Percentiles rank a stretch among this genome's conserved stretches.
phyloP scores from a whole-genome alignment of 2,888 invertebrate genomes.

The Dendrolimus houi region DNA sequence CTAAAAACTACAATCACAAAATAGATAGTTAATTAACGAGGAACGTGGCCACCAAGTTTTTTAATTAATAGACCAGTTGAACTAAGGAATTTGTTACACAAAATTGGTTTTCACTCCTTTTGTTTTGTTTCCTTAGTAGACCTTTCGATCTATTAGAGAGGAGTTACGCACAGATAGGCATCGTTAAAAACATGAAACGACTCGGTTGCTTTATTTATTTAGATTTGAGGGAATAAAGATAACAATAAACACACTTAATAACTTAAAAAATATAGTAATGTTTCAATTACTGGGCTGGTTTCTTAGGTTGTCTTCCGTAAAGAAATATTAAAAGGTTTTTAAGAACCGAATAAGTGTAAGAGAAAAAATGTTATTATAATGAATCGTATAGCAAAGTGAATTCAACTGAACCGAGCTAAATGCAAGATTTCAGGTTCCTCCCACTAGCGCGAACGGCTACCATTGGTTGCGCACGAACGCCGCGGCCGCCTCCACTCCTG shows the following conservation, averaged over 20 bases:
- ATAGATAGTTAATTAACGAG: too few relatives aligned
- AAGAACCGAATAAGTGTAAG: constrained; percentile 24
- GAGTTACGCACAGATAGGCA: too few relatives aligned
- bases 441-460: constrained; percentile 52
- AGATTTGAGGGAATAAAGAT: constrained; percentile 4
- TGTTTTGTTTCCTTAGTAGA: too few relatives aligned
- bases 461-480: constrained; percentile 51
- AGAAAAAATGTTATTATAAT: constrained; percentile 34
- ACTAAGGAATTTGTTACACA: too few relatives aligned
- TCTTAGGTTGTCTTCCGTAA: constrained; percentile 8
- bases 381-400: constrained; percentile 41
- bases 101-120: too few relatives aligned
- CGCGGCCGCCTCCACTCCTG: constrained; percentile 68
- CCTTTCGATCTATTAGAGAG: too few relatives aligned
- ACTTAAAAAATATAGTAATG: constrained; percentile 22
- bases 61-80: too few relatives aligned
- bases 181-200: too few relatives aligned
- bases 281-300: constrained; percentile 30
- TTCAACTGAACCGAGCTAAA: constrained; percentile 41
- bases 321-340: constrained; percentile 17
- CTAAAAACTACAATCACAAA: too few relatives aligned
- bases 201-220: too few relatives aligned
- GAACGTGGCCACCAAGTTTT: too few relatives aligned
- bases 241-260: constrained; percentile 4
- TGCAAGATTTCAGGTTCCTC: constrained; percentile 67